Evolutionary conservation across 2,113 vertebrate genomes (phyloP).

Genomic region (Ceyx melanurus): DNA sequence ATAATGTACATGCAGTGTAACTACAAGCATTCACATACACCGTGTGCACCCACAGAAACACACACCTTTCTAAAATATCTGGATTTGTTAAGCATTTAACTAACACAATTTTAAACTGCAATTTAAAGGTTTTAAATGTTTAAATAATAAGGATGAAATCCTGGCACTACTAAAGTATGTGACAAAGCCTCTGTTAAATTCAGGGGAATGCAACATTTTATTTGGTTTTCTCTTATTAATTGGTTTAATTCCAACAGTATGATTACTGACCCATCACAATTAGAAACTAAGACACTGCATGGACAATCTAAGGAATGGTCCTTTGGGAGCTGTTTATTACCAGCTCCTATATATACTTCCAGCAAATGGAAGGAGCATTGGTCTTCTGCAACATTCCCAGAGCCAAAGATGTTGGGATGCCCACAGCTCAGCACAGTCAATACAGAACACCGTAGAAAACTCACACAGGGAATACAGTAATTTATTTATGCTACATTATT

Average conservation of each 20-base stretch:
- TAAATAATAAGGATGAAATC: background rate
- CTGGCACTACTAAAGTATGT: background rate
- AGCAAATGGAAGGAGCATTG: background rate
- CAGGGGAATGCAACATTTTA: background rate
- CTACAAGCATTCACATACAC: too few species aligned
- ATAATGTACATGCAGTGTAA: background rate
- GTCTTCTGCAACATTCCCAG: background rate
- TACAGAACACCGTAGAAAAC: background rate
- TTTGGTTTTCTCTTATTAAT: background rate
- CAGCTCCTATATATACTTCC: background rate
- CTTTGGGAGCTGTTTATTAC: background rate
- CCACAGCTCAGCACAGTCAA: background rate
- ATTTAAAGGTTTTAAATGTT: background rate
- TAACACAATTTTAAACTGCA: background rate
- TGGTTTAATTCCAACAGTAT: background rate
- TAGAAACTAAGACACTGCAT: background rate
- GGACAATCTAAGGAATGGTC: background rate
- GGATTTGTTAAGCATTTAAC: conserved; percentile 41
- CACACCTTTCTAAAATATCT: background rate
- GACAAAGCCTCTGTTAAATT: background rate
- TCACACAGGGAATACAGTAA: background rate
- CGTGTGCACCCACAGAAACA: background rate
- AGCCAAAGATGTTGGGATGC: background rate
- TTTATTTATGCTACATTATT: background rate
- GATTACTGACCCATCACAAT: conserved; percentile 1